phyloP scores from a whole-genome alignment of 2,888 invertebrate genomes.

The Lochmaea capreae region DNA sequence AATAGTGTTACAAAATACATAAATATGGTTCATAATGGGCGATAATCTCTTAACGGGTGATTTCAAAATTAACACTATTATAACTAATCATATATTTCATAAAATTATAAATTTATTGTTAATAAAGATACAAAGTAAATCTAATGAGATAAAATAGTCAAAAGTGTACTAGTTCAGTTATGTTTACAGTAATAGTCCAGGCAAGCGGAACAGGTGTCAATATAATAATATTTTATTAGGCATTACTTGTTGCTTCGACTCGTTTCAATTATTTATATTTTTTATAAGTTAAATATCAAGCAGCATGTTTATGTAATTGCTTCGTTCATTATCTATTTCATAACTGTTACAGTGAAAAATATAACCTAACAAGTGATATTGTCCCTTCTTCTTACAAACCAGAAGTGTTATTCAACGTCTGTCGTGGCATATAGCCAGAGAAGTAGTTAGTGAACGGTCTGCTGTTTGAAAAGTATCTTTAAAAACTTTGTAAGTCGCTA shows the following conservation, averaged over 20 bases:
- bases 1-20: slow-evolving; percentile 12
- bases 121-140: slow-evolving; percentile 35
- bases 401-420: too few species aligned
- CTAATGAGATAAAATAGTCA: slow-evolving; percentile 31
- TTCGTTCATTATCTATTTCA: too few species aligned
- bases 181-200: not conserved
- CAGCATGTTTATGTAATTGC: too few species aligned
- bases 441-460: too few species aligned
- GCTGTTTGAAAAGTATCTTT: too few species aligned
- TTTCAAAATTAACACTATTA: slow-evolving; percentile 30
- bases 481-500: too few species aligned
- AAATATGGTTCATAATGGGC: slow-evolving; percentile 18
- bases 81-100: slow-evolving; percentile 29
- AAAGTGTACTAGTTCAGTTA: not conserved
- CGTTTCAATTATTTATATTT: too few species aligned
- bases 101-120: slow-evolving; percentile 36
- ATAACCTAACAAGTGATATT: too few species aligned
- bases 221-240: not conserved
- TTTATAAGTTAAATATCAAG: too few species aligned
- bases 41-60: slow-evolving; percentile 38
- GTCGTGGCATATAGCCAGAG: too few species aligned
- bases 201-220: not conserved
- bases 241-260: not conserved
- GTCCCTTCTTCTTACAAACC: too few species aligned
- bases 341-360: too few species aligned